A percentile compares a stretch with the other conserved stretches of the same genome.
These are phyloP conservation scores for Erinaceus europaeus DNA, from an alignment of 2,113 vertebrate genomes.

Conservation along the genomic window DNA sequence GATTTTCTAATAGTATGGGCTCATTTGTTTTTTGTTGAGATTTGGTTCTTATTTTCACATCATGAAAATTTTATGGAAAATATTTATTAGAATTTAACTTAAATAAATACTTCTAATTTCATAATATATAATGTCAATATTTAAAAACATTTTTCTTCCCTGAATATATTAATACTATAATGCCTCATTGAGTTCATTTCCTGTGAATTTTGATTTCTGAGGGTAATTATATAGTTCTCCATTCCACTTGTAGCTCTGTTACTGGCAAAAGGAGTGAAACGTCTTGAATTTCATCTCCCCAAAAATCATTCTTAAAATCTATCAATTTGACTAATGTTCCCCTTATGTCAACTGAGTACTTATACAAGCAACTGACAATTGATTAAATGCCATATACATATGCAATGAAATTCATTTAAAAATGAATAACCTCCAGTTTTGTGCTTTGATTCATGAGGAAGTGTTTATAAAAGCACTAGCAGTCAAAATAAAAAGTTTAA, in stretches of 20 bases:
- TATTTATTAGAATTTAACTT: background rate
- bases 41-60: constrained; percentile 28
- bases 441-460: background rate
- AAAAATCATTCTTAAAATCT: background rate
- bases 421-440: constrained; percentile 9
- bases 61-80: background rate
- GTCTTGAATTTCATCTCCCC: background rate
- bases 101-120: background rate
- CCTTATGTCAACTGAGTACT: constrained; percentile 7
- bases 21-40: background rate
- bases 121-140: background rate
- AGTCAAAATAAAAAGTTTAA: constrained; percentile 24
- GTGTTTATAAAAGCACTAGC: background rate
- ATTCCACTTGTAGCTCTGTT: constrained; percentile 6
- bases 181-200: constrained; percentile 5
- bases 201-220: background rate
- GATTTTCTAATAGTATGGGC: background rate
- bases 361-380: constrained; percentile 43
- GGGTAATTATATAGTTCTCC: constrained; percentile 24
- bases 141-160: background rate
- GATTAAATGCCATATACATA: background rate
- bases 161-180: background rate
- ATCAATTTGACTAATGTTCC: background rate
- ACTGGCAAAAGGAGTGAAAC: constrained; percentile 26
- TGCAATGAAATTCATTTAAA: background rate